These are phyloP conservation scores for Xanthorhoe designata DNA, from an alignment of 2,888 invertebrate genomes.

Conservation along the genomic window DNA sequence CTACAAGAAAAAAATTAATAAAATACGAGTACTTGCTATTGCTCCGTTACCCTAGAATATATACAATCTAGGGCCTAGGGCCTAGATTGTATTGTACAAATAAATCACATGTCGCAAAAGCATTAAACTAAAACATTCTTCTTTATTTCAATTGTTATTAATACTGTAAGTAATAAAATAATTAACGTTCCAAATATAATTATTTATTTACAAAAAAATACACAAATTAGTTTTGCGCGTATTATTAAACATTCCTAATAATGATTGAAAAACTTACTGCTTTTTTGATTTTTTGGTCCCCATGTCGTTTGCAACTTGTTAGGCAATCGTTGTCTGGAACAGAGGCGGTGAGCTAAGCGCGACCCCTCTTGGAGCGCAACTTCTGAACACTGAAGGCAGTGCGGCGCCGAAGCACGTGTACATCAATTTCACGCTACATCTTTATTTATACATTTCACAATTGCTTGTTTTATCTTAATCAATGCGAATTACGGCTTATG, in stretches of 20 bases:
- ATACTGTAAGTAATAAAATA: too few species aligned
- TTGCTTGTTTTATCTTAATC: constrained; percentile 36
- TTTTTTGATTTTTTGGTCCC: constrained; percentile 30
- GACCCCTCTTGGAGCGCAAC: constrained; percentile 1
- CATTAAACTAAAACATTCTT: background rate
- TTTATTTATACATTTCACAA: constrained; percentile 37
- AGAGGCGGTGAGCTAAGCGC: background rate
- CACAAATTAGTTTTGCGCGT: background rate
- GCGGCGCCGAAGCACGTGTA: constrained; percentile 25
- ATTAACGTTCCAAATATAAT: too few species aligned
- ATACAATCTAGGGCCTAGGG: too few species aligned
- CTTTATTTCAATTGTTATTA: too few species aligned
- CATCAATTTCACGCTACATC: constrained; percentile 24
- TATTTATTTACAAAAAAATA: too few species aligned
- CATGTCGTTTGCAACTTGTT: constrained; percentile 8
- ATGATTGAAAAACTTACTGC: constrained; percentile 20
- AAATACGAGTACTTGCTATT: too few species aligned
- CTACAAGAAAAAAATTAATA: too few species aligned
- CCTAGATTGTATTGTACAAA: background rate
- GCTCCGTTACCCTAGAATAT: too few species aligned
- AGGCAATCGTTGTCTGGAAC: too few species aligned
- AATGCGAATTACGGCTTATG: constrained; percentile 30
- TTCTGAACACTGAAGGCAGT: constrained; percentile 17
- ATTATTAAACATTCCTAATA: background rate
- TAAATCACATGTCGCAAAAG: background rate